These are phyloP conservation scores for Gryon sp. DNA, from an alignment of 1,140 invertebrate genomes.

Conservation along the genomic window DNA sequence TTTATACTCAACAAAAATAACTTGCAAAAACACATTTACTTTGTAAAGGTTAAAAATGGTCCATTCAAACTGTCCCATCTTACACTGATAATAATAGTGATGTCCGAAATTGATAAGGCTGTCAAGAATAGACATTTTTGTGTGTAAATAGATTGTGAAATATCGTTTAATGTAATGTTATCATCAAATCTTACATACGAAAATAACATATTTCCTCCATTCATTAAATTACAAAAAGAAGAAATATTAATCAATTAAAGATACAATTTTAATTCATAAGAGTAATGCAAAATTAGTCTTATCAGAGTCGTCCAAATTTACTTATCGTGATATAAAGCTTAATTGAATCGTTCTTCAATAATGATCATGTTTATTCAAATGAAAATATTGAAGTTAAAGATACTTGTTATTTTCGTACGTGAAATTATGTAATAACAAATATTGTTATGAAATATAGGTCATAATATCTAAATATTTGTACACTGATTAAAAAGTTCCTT, in stretches of 20 bases:
- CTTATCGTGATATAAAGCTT: neutral
- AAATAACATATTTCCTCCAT: too few species aligned
- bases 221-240: too few species aligned
- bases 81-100: neutral
- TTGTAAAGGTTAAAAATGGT: conserved; percentile 5
- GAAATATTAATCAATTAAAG: too few species aligned
- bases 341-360: conserved; percentile 13
- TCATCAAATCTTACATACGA: too few species aligned
- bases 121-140: too few species aligned
- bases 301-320: too few species aligned
- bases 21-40: too few species aligned
- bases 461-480: conserved; percentile 43
- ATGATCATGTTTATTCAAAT: neutral
- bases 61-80: neutral
- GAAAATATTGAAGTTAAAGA: conserved; percentile 1
- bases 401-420: neutral
- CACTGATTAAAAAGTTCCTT: conserved; percentile 24
- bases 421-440: neutral
- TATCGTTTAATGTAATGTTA: too few species aligned
- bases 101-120: too few species aligned
- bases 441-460: conserved; percentile 27
- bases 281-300: neutral
- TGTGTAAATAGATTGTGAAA: too few species aligned
- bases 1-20: too few species aligned
- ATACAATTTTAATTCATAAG: too few species aligned